Conservation (phyloP, 2,888 invertebrate genomes). For the Dynastes hyllus region DNA sequence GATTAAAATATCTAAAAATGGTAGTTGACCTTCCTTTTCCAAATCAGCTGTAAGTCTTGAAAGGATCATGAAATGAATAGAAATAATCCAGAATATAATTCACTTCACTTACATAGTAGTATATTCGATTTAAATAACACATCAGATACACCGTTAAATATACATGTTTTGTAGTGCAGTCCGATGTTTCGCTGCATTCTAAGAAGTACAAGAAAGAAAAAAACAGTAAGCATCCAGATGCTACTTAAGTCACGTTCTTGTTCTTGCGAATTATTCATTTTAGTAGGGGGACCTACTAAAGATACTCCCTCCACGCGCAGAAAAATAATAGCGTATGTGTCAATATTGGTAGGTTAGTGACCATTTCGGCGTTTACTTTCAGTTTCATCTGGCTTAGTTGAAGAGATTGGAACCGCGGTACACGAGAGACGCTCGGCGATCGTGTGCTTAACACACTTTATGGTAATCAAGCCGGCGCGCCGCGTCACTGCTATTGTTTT, state of each 20-base stretch:
- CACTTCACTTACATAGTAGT: no score
- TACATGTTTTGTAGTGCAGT: no score
- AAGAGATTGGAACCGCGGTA: constrained; percentile 18
- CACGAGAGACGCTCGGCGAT: constrained; percentile 1
- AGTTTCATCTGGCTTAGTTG: constrained; percentile 62
- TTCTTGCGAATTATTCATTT: constrained; percentile 20
- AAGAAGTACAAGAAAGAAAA: not conserved
- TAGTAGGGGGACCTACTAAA: constrained; percentile 25
- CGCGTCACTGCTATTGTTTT: not conserved
- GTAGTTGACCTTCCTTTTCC: no score
- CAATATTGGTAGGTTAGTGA: constrained; percentile 61
- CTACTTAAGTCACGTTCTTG: constrained; percentile 2
- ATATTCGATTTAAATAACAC: no score
- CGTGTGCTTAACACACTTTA: constrained; percentile 21
- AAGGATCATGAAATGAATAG: no score
- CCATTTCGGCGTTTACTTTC: constrained; percentile 65
- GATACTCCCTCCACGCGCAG: constrained; percentile 17
- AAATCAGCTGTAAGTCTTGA: no score
- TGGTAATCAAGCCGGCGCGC: constrained; percentile 34
- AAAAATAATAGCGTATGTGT: constrained; percentile 36
- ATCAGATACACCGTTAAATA: no score
- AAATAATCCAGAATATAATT: no score
- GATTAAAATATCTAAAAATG: no score
- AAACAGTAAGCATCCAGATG: not conserved
- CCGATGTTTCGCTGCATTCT: no score